Base-by-base conservation (phyloP, 2,888 invertebrate species). In the Cephus nigrinus region DNA sequence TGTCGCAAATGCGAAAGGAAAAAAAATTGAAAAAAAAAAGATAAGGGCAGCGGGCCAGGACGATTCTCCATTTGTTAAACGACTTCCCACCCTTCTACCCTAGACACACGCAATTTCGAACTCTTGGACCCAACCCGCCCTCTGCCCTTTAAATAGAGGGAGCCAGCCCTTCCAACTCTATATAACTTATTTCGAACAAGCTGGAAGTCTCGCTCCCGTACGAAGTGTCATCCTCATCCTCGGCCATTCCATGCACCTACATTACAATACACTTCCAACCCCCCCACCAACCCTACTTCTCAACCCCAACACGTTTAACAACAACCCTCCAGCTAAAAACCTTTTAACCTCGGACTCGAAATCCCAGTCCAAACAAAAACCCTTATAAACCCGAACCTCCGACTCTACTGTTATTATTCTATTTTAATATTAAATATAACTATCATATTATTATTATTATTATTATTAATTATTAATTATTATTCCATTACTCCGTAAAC, bases 381-480 rank as follows among this genome's bases (percentile, higher is more conserved):
- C 30, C 71, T 71, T 71, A 23, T 23, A 23, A 55, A 55, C 40
- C 40, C 40, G 40, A 55, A 55, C 40, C 40, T 55, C 23, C 40
- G 40, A 55, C 71, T 71, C 71, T 31, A 71, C 71, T 71, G 71
- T 71, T 32, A 71, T 71, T 32, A 71, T 71, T 71, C 71, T 71
- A 71, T 71, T 71, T 71, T 71, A 71, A 71, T 71, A 71, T 71
- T 71, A 71, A 82, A 77, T 80, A 81, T 78, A 78, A 81, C 75
- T 79, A 79, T 79, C 76, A 75, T 71, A 71, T 76, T 83, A 76
- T 75, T 80, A 85, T 84, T 81, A 84, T 85, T 87, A 88, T 86
- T 87, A 87, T 87, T 88, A 87, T 88, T 88, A 85, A 88, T 88
- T 86, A 88, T 88, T 88, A 88, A 83, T 83, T 75, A 82, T 83